These are phyloP conservation scores for Ctenodactylus gundi DNA, from an alignment of 2,113 vertebrate species.

Conservation along the genomic window DNA sequence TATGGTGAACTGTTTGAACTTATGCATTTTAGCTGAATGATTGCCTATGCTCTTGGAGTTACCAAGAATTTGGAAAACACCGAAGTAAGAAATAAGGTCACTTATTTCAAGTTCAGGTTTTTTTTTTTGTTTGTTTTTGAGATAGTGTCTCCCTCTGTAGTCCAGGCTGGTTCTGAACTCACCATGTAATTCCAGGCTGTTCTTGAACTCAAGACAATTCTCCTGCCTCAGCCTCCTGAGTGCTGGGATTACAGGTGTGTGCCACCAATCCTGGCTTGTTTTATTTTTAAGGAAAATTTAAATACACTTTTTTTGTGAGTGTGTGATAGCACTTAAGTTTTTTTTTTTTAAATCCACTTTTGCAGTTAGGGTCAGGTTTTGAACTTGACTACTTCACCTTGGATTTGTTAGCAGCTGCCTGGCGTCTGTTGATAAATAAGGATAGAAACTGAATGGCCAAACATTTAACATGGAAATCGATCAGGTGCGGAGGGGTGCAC, in stretches of 20 bases:
- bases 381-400: slow-evolving; percentile 33
- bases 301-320: not conserved
- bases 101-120: slow-evolving; percentile 37
- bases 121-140: not conserved
- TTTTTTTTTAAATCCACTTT: slow-evolving; percentile 30
- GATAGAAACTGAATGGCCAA: not conserved
- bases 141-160: not conserved
- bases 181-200: not conserved
- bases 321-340: not conserved
- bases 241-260: not conserved
- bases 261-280: not conserved
- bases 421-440: not conserved
- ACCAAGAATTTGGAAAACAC: slow-evolving; percentile 41
- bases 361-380: slow-evolving; percentile 28
- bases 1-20: slow-evolving; percentile 13
- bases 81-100: slow-evolving; percentile 23
- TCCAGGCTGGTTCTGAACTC: not conserved
- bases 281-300: not conserved
- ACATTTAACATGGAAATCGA: not conserved
- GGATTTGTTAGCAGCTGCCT: slow-evolving; percentile 32
- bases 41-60: slow-evolving; percentile 50
- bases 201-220: not conserved
- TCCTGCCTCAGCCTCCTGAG: not conserved
- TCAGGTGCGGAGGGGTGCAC: not conserved
- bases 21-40: slow-evolving; percentile 49